Conservation (phyloP, 2,888 invertebrate species). For the Dorcus parallelipipedus region DNA sequence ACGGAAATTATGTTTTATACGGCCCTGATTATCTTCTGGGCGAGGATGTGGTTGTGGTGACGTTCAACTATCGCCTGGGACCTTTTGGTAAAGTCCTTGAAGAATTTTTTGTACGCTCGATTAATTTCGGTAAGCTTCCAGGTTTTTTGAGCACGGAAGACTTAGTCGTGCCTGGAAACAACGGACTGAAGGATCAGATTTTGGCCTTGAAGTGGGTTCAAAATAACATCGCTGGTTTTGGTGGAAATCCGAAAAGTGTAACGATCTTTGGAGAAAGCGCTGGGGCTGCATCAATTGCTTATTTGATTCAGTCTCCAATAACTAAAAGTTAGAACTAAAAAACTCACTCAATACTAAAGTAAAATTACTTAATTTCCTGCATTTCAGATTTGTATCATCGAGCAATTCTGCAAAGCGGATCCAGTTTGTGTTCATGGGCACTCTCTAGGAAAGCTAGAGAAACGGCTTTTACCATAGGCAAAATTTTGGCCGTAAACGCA, state of each 20-base stretch:
- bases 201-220: slow-evolving; percentile 10
- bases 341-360: neutral
- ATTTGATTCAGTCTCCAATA: slow-evolving; percentile 1
- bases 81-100: slow-evolving; percentile 30
- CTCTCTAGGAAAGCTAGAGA: slow-evolving; percentile 19
- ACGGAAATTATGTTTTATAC: slow-evolving; percentile 27
- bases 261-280: slow-evolving; percentile 11
- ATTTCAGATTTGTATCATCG: slow-evolving; percentile 7
- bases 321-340: neutral
- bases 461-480: slow-evolving; percentile 22
- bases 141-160: slow-evolving; percentile 11
- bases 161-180: slow-evolving; percentile 6
- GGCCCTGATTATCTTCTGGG: slow-evolving; percentile 37
- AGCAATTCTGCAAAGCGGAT: slow-evolving; percentile 12
- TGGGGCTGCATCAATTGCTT: slow-evolving; percentile 12
- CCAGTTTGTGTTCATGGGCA: slow-evolving; percentile 8
- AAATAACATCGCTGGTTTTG: slow-evolving; percentile 6
- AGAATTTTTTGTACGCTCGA: neutral
- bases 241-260: slow-evolving; percentile 9
- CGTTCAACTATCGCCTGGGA: slow-evolving; percentile 37
- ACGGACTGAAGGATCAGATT: slow-evolving; percentile 8
- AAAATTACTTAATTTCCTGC: neutral
- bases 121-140: neutral
- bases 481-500: neutral
- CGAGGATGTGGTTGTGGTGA: slow-evolving; percentile 34